These are phyloP conservation scores for Sebastolobus alascanus DNA, from an alignment of 2,797 vertebrate genomes.

Conservation along the genomic window DNA sequence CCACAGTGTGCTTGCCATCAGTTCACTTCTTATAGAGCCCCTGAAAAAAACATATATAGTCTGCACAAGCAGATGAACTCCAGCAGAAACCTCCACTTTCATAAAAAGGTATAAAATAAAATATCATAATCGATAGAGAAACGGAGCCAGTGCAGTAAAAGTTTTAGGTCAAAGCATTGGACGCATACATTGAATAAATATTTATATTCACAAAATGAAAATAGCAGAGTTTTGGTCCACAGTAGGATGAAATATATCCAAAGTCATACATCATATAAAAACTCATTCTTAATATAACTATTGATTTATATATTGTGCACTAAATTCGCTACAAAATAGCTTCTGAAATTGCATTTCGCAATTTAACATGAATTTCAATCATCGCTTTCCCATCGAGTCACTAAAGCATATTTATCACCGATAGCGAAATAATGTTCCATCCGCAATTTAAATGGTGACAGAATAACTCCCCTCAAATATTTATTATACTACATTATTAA, in stretches of 20 bases:
- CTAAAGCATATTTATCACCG: constrained; percentile 59
- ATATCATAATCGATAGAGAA: neutral
- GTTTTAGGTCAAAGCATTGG: neutral
- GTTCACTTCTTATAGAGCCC: neutral
- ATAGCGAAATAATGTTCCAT: constrained; percentile 62
- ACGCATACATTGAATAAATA: constrained; percentile 1
- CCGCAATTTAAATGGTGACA: constrained; percentile 64
- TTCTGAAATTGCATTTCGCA: constrained; percentile 51
- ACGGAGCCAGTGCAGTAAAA: neutral
- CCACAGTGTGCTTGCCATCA: neutral
- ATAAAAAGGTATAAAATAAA: neutral
- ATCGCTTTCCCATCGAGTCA: constrained; percentile 42
- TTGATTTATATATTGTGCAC: constrained; percentile 48
- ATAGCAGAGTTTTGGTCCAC: neutral
- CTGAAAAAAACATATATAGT: neutral
- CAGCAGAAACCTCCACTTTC: neutral
- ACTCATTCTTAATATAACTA: constrained; percentile 24
- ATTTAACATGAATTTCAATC: constrained; percentile 64
- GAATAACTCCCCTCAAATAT: constrained; percentile 70
- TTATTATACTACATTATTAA: constrained; percentile 74
- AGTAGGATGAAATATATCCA: constrained; percentile 9
- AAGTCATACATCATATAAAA: constrained; percentile 42
- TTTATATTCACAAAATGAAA: constrained; percentile 15
- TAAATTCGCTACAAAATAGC: constrained; percentile 49
- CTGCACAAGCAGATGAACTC: neutral